These are phyloP conservation scores for Enoplosus armatus DNA, from an alignment of 2,797 vertebrate species.

Conservation along the genomic window DNA sequence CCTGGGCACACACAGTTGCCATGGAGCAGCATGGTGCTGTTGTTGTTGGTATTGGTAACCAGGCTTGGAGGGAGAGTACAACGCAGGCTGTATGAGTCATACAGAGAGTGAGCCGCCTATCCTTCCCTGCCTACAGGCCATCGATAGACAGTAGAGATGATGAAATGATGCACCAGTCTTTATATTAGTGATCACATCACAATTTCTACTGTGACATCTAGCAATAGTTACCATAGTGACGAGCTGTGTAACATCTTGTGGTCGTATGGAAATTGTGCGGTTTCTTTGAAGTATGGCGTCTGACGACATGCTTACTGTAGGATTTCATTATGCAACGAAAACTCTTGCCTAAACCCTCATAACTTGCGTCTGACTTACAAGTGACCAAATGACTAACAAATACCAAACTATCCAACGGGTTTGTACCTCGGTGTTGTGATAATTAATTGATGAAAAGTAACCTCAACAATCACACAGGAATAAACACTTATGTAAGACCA, in stretches of 20 bases:
- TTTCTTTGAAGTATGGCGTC: background rate
- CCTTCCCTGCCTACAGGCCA: background rate
- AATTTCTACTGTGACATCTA: conserved; percentile 1
- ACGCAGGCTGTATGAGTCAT: conserved; percentile 58
- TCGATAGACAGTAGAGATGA: background rate
- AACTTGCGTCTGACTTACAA: background rate
- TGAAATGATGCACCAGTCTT: background rate
- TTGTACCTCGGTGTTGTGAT: background rate
- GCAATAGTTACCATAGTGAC: conserved; percentile 33
- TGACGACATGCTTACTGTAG: background rate
- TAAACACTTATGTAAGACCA: conserved; percentile 4
- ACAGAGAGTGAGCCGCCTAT: conserved; percentile 26
- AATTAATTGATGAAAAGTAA: background rate
- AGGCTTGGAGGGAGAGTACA: conserved; percentile 7
- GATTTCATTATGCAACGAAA: conserved; percentile 11
- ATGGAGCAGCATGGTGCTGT: conserved; percentile 42
- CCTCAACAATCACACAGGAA: background rate
- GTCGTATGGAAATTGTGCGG: background rate
- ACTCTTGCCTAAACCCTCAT: background rate
- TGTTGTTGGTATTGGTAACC: conserved; percentile 63
- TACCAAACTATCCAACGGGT: background rate
- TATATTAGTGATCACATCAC: background rate
- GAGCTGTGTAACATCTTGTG: background rate
- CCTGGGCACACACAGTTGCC: conserved; percentile 53
- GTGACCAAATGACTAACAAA: conserved; percentile 9